Evolutionary conservation across 2,113 vertebrate genomes (phyloP), one percentile per base, ranked within the genome.

Genomic region (Rhea americana): DNA sequence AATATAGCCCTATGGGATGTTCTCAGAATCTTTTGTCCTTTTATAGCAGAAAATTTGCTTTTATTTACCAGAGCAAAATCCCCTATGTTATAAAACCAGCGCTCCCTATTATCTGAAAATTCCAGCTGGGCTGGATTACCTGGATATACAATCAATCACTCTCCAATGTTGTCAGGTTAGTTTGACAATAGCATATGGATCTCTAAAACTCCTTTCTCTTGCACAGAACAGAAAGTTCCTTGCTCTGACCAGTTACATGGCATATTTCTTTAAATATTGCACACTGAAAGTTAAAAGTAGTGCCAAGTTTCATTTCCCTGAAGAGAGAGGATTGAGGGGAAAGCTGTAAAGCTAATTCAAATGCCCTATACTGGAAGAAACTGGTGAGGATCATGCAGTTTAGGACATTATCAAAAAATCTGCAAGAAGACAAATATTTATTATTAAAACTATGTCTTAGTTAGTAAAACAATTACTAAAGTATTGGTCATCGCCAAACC

Each of bases 11-110:
- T 95, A 39, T 56, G 89, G 84, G 95, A 98, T 96, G 73, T 95
- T 97, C 98, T 97, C 96, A 98, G 98, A 97, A 94, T 95, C 96
- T 96, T 97, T 97, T 98, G 96, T 98, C 99, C 98, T 99, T 99
- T 99, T 99, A 99, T 98, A 99, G 99, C 97, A 98, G 96, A 98
- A 98, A 98, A 97, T 97, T 98, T 97, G 96, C 96, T 98, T 98
- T 98, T 98, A 98, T 98, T 98, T 98, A 98, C 88, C 97, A 92
- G 86, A 93, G 81, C 72, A 95, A 97, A 97, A 94, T 83, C 78
- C 26, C 67, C 77, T 87, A 93, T 92, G 79, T 97, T 97, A 87
- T 86, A 95, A 97, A 95, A 93, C 35, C 25, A 80, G 39, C 50
- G 59, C 85, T 96, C 87, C 73, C 70, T 63, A 91, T 85, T 93